phyloP scores from a whole-genome alignment of 2,797 vertebrate species.

The Enteromius fasciolatus region DNA sequence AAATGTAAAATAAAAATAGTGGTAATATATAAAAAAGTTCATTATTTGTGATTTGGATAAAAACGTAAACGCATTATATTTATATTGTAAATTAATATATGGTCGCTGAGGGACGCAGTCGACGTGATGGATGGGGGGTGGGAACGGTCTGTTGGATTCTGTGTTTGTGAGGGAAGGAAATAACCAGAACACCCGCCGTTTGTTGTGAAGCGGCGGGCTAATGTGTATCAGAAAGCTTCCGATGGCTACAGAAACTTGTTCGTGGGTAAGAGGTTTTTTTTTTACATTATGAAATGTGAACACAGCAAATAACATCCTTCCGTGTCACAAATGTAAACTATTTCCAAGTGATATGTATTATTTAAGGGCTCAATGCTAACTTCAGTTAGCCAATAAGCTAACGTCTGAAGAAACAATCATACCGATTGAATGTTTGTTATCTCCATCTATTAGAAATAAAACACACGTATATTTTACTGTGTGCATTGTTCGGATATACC shows the following conservation, averaged over 20 bases:
- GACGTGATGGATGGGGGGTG: not conserved
- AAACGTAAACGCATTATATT: not conserved
- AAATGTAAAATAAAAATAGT: not conserved
- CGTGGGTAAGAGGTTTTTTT: slow-evolving; percentile 41
- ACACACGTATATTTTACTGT: not conserved
- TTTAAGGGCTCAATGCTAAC: not conserved
- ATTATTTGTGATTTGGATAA: not conserved
- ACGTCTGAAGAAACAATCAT: not conserved
- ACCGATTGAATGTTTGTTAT: not conserved
- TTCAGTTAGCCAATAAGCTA: slow-evolving; percentile 24
- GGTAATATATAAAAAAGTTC: too few relatives aligned
- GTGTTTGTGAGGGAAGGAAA: slow-evolving; percentile 40
- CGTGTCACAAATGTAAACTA: not conserved
- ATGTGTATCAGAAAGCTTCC: slow-evolving; percentile 14
- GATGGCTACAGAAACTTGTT: slow-evolving; percentile 52
- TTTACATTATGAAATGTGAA: not conserved
- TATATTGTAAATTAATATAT: not conserved
- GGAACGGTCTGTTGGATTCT: not conserved
- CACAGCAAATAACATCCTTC: not conserved
- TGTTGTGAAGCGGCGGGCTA: slow-evolving; percentile 54
- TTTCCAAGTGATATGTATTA: not conserved
- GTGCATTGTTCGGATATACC: not conserved
- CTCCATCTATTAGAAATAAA: not conserved
- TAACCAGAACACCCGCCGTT: slow-evolving; percentile 50
- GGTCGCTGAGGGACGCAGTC: not conserved